phyloP scores from a whole-genome alignment of 2,888 invertebrate genomes.

The Fragum fragum region DNA sequence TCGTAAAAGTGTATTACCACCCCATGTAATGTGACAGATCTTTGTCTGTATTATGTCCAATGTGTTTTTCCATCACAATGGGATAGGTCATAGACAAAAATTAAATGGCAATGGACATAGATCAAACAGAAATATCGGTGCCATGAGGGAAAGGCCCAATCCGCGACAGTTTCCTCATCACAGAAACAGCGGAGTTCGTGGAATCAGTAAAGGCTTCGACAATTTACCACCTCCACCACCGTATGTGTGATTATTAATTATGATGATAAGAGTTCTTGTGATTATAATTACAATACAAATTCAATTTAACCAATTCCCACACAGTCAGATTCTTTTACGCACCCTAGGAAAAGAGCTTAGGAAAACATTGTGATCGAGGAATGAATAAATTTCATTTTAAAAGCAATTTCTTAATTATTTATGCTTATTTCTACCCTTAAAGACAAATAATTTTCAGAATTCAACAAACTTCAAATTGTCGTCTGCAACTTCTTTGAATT shows the following conservation, averaged over 20 bases:
- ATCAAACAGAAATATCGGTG: not conserved
- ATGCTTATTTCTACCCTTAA: too few relatives aligned
- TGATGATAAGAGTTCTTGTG: too few relatives aligned
- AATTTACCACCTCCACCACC: conserved; percentile 82
- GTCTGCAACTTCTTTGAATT: too few relatives aligned
- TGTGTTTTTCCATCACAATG: conserved; percentile 71
- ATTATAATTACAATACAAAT: too few relatives aligned
- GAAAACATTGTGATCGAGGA: too few relatives aligned
- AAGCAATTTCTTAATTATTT: too few relatives aligned
- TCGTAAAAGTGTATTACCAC: not conserved
- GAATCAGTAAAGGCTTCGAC: conserved; percentile 75
- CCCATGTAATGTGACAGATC: not conserved
- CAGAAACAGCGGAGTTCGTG: conserved; percentile 79
- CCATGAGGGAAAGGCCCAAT: conserved; percentile 57
- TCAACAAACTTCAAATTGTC: too few relatives aligned
- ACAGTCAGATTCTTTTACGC: too few relatives aligned
- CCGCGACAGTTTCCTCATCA: conserved; percentile 65
- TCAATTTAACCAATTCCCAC: too few relatives aligned
- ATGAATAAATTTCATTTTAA: too few relatives aligned
- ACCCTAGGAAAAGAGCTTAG: too few relatives aligned
- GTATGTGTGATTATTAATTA: conserved; percentile 70
- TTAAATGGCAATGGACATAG: conserved; percentile 14
- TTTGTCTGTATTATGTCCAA: conserved; percentile 63
- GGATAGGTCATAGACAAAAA: conserved; percentile 14
- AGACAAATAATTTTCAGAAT: too few relatives aligned